phyloP scores from a whole-genome alignment of 2,113 vertebrate species.

The Verasper variegatus region DNA sequence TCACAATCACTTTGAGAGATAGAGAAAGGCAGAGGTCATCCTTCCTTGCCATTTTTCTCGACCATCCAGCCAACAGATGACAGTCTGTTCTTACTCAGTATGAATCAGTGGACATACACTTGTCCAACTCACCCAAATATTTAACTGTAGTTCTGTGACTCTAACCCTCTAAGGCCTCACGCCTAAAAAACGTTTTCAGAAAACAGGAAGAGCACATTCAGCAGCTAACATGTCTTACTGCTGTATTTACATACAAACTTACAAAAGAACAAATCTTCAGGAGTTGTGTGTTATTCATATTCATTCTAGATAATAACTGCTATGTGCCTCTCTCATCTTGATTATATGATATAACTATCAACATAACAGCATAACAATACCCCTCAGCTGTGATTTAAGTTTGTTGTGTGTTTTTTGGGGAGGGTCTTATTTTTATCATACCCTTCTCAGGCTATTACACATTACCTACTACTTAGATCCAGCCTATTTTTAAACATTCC shows the following conservation, averaged over 20 bases:
- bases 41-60: neutral
- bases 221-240: neutral
- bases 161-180: neutral
- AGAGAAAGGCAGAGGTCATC: no score
- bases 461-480: conserved; percentile 36
- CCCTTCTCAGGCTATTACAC: conserved; percentile 33
- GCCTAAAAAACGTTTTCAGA: neutral
- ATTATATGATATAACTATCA: neutral
- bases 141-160: neutral
- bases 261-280: neutral
- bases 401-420: conserved; percentile 9
- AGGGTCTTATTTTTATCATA: conserved; percentile 27
- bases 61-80: neutral
- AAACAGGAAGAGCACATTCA: conserved; percentile 23
- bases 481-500: conserved; percentile 60
- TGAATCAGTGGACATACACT: neutral
- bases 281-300: neutral
- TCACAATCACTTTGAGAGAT: neutral
- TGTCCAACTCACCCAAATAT: conserved; percentile 1
- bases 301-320: neutral
- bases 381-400: neutral
- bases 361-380: neutral
- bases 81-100: neutral
- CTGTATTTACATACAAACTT: conserved; percentile 13
- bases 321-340: neutral